Base-by-base conservation (phyloP, 2,888 invertebrate species). In the Parochlus steinenii region DNA sequence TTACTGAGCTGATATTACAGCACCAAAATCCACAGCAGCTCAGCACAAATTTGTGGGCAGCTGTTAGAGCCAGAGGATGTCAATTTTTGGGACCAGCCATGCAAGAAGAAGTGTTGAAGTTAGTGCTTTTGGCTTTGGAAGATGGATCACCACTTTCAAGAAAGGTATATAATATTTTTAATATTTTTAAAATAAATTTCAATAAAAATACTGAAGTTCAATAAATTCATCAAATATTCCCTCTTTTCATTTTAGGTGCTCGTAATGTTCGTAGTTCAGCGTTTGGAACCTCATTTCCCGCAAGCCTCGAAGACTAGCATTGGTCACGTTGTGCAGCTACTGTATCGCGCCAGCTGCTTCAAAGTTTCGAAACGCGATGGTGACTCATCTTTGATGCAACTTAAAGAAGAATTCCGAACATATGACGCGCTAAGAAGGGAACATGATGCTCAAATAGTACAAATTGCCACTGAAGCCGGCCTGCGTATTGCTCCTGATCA, bases 231-330 rank as follows among this genome's bases (percentile, higher is more conserved):
- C n/a, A n/a, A n/a, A 17, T 34, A 39, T 46, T 45, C 38, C 57
- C 64, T 64, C 63, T n/a, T n/a, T n/a, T n/a, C n/a, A n/a, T n/a
- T n/a, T n/a, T n/a, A n/a, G n/a, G n/a, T 90, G 31, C 64, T 98
- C 48, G 97, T 98, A 42, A 87, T 97, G 86, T 98, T 93, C 65
- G 93, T 97, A 29, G 95, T 98, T 41, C 93, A 97, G 62, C 72
- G 90, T 50, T 64, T 98, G 45, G 86, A 90, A 57, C 89, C 93
- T 29, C 90, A 92, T 56, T 87, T 86, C 58, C 83, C 89, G 2
- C 89, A 89, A 63, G 93, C 95, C 39, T 93, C 95, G 14, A 98
- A 98, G 65, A 98, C 97, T 19, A 92, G 92, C 54, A 95, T 98
- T 54, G 97, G 97, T 8, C 97, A 98, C 61, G 97, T 98, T 28